Percentiles rank a stretch among this genome's conserved stretches.
Evolutionary conservation across 2,888 invertebrate species (phyloP).

Genomic region (Osmoderma eremita): DNA sequence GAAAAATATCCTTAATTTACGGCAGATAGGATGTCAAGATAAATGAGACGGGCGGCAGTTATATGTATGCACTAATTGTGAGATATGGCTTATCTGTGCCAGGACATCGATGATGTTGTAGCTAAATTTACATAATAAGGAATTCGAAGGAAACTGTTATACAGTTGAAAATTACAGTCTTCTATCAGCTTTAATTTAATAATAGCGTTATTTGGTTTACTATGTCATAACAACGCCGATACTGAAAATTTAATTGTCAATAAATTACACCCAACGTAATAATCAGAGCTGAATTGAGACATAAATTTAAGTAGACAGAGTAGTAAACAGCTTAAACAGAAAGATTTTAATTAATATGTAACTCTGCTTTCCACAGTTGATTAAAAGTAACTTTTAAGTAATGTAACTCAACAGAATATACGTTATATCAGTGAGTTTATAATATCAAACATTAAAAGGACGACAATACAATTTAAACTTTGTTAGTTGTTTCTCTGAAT

Average conservation of each 20-base stretch:
- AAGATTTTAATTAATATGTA: background rate
- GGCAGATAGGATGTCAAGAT: conserved; percentile 36
- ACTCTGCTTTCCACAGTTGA: background rate
- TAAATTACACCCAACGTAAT: conserved; percentile 8
- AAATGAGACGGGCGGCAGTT: conserved; percentile 20
- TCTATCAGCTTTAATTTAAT: conserved; percentile 5
- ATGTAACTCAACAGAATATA: too few species aligned
- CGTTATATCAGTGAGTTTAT: too few species aligned
- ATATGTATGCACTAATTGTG: conserved; percentile 9
- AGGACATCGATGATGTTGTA: conserved; percentile 20
- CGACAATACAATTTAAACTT: too few species aligned
- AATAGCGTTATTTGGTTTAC: conserved; percentile 15
- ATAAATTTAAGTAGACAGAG: conserved; percentile 6
- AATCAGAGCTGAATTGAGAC: conserved; percentile 5
- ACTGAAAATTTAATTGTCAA: background rate
- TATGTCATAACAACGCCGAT: conserved; percentile 5
- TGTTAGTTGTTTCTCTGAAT: too few species aligned
- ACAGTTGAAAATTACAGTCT: background rate
- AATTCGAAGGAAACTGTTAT: conserved; percentile 2
- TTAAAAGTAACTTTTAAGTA: too few species aligned
- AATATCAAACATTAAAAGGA: too few species aligned
- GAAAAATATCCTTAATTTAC: conserved; percentile 19
- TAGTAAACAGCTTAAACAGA: conserved; percentile 12
- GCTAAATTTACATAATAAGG: conserved; percentile 14
- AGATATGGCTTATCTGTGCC: conserved; percentile 1